Evolutionary conservation across 2,113 vertebrate species (phyloP), one percentile per base, ranked within the genome.

Genomic region (Pogona vitticeps): DNA sequence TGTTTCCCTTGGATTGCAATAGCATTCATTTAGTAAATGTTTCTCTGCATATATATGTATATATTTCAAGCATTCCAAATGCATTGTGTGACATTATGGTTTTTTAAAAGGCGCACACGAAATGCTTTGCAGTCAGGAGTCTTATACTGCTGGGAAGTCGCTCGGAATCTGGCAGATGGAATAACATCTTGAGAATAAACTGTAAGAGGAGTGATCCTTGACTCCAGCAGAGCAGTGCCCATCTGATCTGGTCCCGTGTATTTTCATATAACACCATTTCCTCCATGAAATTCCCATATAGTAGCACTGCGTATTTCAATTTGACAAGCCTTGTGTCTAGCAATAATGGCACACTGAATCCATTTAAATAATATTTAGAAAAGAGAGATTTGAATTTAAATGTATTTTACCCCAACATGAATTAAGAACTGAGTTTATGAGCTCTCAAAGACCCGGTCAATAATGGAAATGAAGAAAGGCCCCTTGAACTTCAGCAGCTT

Each of bases 341-440:
- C 86, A 83, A 88, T 67, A 86, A 63, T 82, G 52, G 86, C 80
- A n/a, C 89, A 82, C 87, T 91, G 36, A 75, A 87, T 83, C 81
- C 31, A 26, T 73, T 86, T 86, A 88, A 83, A 86, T 92, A 83
- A 82, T 88, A 90, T 82, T 83, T 80, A 85, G 89, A 63, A 65
- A 84, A 88, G 28, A 88, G 73, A 86, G 76, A 87, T 85, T 73
- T 86, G 67, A 89, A 91, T 33, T 63, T 81, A 81, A 61, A 75
- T 89, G 82, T 92, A 86, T 87, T 88, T 92, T 77, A 88, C 78
- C 21, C 0, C 40, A 3, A 3, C 80, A 1, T 84, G 77, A 90
- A 86, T 93, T 81, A 92, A 81, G 12, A 85, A 80, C 82, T 88
- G n/a, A 83, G 84, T 63, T 87, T 90, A 73, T 87, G 91, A 92